phyloP scores from a whole-genome alignment of 2,888 invertebrate species.

The Nemurella pictetii region DNA sequence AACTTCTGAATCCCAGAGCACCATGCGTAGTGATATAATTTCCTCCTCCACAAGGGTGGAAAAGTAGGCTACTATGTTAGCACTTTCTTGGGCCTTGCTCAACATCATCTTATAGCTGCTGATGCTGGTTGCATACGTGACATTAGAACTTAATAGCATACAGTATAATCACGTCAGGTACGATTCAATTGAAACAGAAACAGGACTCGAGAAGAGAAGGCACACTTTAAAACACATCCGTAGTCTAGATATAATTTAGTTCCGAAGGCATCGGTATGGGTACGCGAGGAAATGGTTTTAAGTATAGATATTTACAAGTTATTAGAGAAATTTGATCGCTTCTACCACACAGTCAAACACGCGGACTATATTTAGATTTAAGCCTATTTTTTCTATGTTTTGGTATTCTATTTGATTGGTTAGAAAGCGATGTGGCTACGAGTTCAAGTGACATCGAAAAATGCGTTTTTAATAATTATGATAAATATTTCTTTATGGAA shows the following conservation, averaged over 20 bases:
- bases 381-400: background rate
- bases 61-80: background rate
- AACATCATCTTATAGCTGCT: background rate
- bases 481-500: background rate
- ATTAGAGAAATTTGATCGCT: background rate
- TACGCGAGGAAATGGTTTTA: background rate
- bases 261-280: background rate
- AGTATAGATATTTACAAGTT: background rate
- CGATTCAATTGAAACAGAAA: background rate
- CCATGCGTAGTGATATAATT: background rate
- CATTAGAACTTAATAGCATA: background rate
- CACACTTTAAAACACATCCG: background rate
- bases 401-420: background rate
- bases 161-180: background rate
- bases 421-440: background rate
- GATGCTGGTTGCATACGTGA: background rate
- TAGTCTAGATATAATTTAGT: background rate
- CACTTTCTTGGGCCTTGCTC: background rate
- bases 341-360: background rate
- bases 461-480: background rate
- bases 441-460: background rate
- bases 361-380: background rate
- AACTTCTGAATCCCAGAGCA: too few species aligned
- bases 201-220: background rate
- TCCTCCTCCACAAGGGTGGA: background rate